Base-by-base conservation (phyloP, 2,113 vertebrate genomes). In the Glareola pratincola region DNA sequence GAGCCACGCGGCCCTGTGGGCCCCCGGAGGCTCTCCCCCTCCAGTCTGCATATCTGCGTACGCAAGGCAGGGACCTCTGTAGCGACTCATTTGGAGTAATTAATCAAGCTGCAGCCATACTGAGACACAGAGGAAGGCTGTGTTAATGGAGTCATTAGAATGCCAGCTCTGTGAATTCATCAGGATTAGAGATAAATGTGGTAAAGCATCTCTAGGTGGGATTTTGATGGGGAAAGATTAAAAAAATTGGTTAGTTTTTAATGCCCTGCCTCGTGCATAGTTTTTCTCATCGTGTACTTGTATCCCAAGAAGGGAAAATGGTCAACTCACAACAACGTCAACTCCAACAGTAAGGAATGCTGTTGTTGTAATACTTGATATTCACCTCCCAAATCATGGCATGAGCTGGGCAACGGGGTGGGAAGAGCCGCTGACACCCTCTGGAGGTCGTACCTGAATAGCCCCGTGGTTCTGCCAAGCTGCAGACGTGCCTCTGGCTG, bases 81-180 rank as follows among this genome's bases (percentile, higher is more conserved):
- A 83, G 60, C 90, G 71, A 27, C 95, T 94, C 91, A 68, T 95
- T 95, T 95, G 85, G 62, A 60, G 88, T 90, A 97, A 98, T 97
- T 97, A 97, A 96, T 98, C 97, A 98, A 67, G 34, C 27, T 29
- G 76, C 85, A 96, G 92, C 94, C 90, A 18, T 27, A 45, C 41
- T 21, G 76, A 92, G 94, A 20, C 69, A 15, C 91, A 23, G 90
- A 94, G 88, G 94, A 96, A 89, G 93, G 91, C 85, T 95, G 59
- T 29, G 89, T 56, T 98, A 97, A 97, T 97, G 97, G 93, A 96
- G 71, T 92, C 98, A 97, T 97, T 97, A 97, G 94, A 73, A 45
- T 56, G 54, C 73, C 68, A 74, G 88, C 22, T 4, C 83, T 87
- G 77, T 63, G 90, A 94, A 94, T 93, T 90, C 83, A 78, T 96